Base-by-base conservation (phyloP, 2,113 vertebrate genomes). In the Blennius ocellaris region DNA sequence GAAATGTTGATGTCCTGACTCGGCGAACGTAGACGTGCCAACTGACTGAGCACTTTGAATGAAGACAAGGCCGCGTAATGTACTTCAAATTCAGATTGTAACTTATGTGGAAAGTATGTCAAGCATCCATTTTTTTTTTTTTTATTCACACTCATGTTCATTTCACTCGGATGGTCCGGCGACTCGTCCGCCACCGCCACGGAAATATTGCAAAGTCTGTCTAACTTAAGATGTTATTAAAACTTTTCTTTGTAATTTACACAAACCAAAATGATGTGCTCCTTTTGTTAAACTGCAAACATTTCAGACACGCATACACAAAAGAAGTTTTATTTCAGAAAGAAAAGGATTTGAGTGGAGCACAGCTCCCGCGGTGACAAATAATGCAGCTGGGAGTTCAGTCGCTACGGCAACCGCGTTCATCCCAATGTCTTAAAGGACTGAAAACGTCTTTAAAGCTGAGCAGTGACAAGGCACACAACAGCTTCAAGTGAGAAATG, bases 221-320 rank as follows among this genome's bases (percentile, higher is more conserved):
- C 70, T 86, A 85, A 83, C 49, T 87, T 73, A 87, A 85, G 45
- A 74, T 88, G 72, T 83, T 78, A 92, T 82, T 92, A 88, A 93
- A 92, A 78, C 7, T 9, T 53, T 16, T 69, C 67, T 89, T 92
- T 87, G 53, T 81, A 85, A 87, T 82, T 84, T 76, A 73, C 60
- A 77, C n/a, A 38, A 37, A 70, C 80, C 17, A 8, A 47, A 30
- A 30, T 4, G 2, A 30, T 30, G 2, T 30, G 21, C 21, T 30
- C 21, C 21, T 30, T 30, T 30, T 30, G 21, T 30, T 30, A 30
- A 62, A 62, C 54, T 43, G 1, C 5, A 76, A 81, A 67, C 2
- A 1, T 4, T 11, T 41, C 1, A 71, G 15, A 52, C 8, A 10
- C 12, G 63, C 9, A 81, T n/a, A 30, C 2, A 30, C 21, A 85